phyloP scores from a whole-genome alignment of 2,113 vertebrate species.

The Rattus rattus region DNA sequence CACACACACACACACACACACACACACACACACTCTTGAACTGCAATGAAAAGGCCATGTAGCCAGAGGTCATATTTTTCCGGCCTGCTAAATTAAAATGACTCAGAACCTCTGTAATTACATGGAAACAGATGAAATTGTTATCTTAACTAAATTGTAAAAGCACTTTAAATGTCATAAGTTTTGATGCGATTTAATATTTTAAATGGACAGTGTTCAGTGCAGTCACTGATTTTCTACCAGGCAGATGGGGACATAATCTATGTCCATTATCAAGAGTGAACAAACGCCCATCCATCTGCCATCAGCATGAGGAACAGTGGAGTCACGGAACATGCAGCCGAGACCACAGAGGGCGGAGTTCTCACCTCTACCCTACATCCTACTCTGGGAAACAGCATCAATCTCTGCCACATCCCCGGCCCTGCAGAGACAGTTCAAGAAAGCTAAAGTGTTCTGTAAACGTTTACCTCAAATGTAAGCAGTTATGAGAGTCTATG shows the following conservation, averaged over 20 bases:
- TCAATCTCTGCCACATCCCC: background rate
- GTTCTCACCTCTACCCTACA: background rate
- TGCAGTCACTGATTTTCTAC: slow-evolving; percentile 48
- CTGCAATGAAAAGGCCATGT: slow-evolving; percentile 46
- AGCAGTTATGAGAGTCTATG: slow-evolving; percentile 1
- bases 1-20: background rate
- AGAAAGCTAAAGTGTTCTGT: background rate
- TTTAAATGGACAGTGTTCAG: slow-evolving; percentile 71
- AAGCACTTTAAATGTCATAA: slow-evolving; percentile 78
- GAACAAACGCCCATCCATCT: slow-evolving; percentile 73
- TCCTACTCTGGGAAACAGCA: background rate
- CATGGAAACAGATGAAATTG: slow-evolving; percentile 84
- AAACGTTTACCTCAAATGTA: background rate
- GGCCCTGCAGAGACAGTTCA: background rate
- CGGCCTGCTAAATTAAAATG: slow-evolving; percentile 82
- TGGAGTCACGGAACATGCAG: background rate
- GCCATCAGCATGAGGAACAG: background rate
- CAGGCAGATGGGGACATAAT: slow-evolving; percentile 44
- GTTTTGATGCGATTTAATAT: slow-evolving; percentile 65
- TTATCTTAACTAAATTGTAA: slow-evolving; percentile 86
- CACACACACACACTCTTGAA: background rate
- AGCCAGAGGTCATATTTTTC: slow-evolving; percentile 75
- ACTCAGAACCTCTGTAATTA: slow-evolving; percentile 86
- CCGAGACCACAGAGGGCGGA: background rate
- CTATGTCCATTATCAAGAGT: slow-evolving; percentile 63